phyloP scores from a whole-genome alignment of 1,140 invertebrate genomes.

The Cotesia chilonis region DNA sequence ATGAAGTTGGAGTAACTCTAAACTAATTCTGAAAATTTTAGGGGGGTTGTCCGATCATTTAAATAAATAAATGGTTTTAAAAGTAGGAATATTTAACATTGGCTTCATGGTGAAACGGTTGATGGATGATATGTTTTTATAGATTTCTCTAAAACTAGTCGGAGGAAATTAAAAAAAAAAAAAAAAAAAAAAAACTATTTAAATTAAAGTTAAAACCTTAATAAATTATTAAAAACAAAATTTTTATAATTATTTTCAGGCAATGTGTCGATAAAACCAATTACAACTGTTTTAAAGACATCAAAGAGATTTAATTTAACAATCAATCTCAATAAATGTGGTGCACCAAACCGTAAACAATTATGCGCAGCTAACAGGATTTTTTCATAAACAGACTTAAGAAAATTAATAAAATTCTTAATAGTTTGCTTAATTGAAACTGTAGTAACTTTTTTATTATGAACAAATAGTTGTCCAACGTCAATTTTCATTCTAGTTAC shows the following conservation, averaged over 20 bases:
- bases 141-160: too few species aligned
- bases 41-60: too few species aligned
- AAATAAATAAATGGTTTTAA: too few species aligned
- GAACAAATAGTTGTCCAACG: neutral
- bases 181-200: too few species aligned
- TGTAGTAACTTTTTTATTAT: neutral
- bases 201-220: too few species aligned
- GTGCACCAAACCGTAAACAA: slow-evolving; percentile 34
- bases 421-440: neutral
- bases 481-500: neutral
- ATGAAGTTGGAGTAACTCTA: too few species aligned
- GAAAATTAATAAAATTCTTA: neutral
- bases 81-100: too few species aligned
- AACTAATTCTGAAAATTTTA: too few species aligned
- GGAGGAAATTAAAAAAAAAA: too few species aligned
- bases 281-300: slow-evolving; percentile 26
- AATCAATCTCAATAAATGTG: slow-evolving; percentile 18
- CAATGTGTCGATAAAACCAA: slow-evolving; percentile 35
- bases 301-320: slow-evolving; percentile 14
- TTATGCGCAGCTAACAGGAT: neutral
- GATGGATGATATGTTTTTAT: too few species aligned
- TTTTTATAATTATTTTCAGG: neutral
- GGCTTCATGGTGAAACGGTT: too few species aligned
- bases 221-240: too few species aligned
- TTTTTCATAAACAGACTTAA: neutral